Percentiles rank a stretch among this genome's conserved stretches.
Evolutionary conservation across 2,888 invertebrate genomes (phyloP).

Genomic region (Plebejus argus): DNA sequence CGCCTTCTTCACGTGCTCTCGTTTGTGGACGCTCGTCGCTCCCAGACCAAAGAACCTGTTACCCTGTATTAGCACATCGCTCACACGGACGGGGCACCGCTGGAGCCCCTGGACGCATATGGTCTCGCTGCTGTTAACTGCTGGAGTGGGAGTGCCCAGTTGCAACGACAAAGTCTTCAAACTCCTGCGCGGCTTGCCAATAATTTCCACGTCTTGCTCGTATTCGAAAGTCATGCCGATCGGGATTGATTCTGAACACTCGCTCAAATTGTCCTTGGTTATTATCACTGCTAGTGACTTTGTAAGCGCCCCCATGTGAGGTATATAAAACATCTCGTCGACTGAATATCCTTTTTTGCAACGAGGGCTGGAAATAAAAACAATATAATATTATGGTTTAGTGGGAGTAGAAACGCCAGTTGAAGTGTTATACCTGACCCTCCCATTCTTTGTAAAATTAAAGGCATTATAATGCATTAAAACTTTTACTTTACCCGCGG

Average conservation of each 20-base stretch:
- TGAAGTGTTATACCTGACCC: background rate
- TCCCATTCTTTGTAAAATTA: background rate
- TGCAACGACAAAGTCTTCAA: slow-evolving; percentile 59
- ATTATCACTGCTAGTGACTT: slow-evolving; percentile 60
- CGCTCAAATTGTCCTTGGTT: slow-evolving; percentile 54
- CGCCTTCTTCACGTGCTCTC: slow-evolving; percentile 50
- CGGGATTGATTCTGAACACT: slow-evolving; percentile 53
- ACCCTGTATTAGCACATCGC: slow-evolving; percentile 63
- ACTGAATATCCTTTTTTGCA: slow-evolving; percentile 68
- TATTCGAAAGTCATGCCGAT: slow-evolving; percentile 47
- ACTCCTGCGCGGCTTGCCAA: slow-evolving; percentile 57
- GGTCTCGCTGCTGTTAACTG: slow-evolving; percentile 41
- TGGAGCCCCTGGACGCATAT: slow-evolving; percentile 58
- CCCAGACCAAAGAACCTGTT: slow-evolving; percentile 59
- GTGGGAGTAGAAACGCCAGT: background rate
- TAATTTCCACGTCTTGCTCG: slow-evolving; percentile 39
- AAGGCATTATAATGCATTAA: too few relatives aligned
- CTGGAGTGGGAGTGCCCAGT: slow-evolving; percentile 47
- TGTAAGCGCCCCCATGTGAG: slow-evolving; percentile 55
- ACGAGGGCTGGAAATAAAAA: slow-evolving; percentile 55
- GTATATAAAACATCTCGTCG: slow-evolving; percentile 53
- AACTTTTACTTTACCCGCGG: too few relatives aligned
- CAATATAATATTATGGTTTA: background rate
- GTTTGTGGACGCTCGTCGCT: slow-evolving; percentile 53
- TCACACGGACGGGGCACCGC: slow-evolving; percentile 62